A percentile compares a stretch with the other conserved stretches of the same genome.
Evolutionary conservation across 2,888 invertebrate species (phyloP).

Genomic region (Diarsia brunnea): DNA sequence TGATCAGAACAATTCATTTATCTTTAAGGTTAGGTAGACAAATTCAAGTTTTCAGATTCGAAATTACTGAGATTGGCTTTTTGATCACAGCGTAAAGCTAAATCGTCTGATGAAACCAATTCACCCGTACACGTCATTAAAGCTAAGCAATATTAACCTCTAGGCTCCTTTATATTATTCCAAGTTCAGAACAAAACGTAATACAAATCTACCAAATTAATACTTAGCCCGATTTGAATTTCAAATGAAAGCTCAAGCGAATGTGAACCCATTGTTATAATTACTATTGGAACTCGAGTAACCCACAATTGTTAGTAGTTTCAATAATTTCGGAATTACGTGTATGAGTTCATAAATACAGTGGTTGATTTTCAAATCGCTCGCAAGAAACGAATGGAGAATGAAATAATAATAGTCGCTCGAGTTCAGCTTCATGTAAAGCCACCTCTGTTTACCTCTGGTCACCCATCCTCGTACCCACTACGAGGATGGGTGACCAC

Average conservation of each 20-base stretch:
- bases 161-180: not conserved
- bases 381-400: not conserved
- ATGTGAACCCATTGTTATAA: conserved; percentile 28
- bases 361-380: conserved; percentile 7
- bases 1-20: not conserved
- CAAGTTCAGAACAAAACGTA: conserved; percentile 16
- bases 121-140: not conserved
- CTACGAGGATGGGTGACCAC: no score
- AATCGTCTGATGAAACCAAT: not conserved
- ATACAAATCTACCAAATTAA: conserved; percentile 64
- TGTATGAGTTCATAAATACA: conserved; percentile 11
- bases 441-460: no score
- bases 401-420: no score
- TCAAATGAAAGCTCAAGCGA: conserved; percentile 66
- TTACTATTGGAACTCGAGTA: conserved; percentile 20
- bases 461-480: no score
- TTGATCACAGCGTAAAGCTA: not conserved
- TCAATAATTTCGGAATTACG: conserved; percentile 24
- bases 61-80: not conserved
- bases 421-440: no score
- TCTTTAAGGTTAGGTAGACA: no score
- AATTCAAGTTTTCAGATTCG: not conserved
- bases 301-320: conserved; percentile 27
- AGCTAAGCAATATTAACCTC: conserved; percentile 2
- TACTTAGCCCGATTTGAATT: conserved; percentile 67